Conservation (phyloP, 2,888 invertebrate genomes). For the Pteria penguin region DNA sequence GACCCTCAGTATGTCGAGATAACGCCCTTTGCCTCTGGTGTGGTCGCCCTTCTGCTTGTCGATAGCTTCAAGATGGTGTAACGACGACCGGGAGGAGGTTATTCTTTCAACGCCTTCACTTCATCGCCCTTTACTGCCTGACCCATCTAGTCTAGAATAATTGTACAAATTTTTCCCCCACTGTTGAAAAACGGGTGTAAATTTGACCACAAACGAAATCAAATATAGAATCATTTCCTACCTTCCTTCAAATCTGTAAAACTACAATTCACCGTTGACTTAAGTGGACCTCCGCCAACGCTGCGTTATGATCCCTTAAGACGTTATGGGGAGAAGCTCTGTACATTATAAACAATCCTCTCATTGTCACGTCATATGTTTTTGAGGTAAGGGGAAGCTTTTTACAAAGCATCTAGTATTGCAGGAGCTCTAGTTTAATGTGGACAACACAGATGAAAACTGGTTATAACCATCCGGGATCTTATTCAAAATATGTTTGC, state of each 20-base stretch:
- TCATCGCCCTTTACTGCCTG: neutral
- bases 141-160: neutral
- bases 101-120: neutral
- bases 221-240: too few species aligned
- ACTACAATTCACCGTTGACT: too few species aligned
- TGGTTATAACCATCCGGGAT: slow-evolving; percentile 12
- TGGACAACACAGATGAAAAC: slow-evolving; percentile 27
- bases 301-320: slow-evolving; percentile 23
- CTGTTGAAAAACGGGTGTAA: too few species aligned
- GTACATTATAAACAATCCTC: slow-evolving; percentile 28
- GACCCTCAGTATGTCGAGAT: neutral
- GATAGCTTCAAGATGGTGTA: neutral
- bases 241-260: too few species aligned
- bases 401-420: slow-evolving; percentile 31
- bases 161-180: too few species aligned
- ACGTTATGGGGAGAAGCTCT: slow-evolving; percentile 29
- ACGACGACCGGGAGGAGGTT: neutral
- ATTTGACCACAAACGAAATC: too few species aligned
- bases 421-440: slow-evolving; percentile 39
- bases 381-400: slow-evolving; percentile 4
- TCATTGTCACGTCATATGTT: slow-evolving; percentile 32
- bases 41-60: neutral
- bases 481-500: slow-evolving; percentile 18
- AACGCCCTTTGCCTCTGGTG: neutral
- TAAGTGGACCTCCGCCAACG: slow-evolving; percentile 12